Base-by-base conservation (phyloP, 2,113 vertebrate species). In the Cacatua alba region DNA sequence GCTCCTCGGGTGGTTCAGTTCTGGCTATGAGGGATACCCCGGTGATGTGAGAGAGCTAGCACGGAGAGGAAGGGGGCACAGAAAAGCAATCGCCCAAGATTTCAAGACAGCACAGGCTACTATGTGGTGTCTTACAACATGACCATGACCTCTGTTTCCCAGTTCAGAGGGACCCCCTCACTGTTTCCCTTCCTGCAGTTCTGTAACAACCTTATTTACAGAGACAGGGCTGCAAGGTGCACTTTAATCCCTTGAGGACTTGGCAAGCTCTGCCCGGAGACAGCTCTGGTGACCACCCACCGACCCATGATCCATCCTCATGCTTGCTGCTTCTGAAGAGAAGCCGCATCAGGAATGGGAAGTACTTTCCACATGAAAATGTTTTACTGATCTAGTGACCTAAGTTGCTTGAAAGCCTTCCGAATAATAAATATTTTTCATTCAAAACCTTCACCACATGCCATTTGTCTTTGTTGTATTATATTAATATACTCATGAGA, bases 341-440 rank as follows among this genome's bases (percentile, higher is more conserved):
- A 59, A 21, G 13, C 17, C 7, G 15, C 19, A 29, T 24, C 76
- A 41, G 43, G 57, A 81, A 59, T n/a, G 60, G 70, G 60, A 93
- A 90, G 64, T 21, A 55, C 24, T 91, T 93, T 85, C 37, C 78
- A 95, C 92, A 87, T 7, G 12, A 91, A 94, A 97, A 94, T 89
- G 67, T 92, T 95, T 94, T 82, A 96, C 89, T 96, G 91, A 96
- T 95, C 93, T 89, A 88, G 70, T 94, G 95, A 95, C 91, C 94
- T 69, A 91, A 75, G 89, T 71, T 84, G 46, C 86, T 92, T 79
- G 86, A 92, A 94, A 92, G 52, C 48, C 74, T 95, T 89, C 81
- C 0, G 65, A 97, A 89, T 87, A 95, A 92, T 91, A 96, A 95
- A 95, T 92, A 95, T 94, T 95, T 92, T 95, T 91, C 72, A 94